Evolutionary conservation across 2,888 invertebrate genomes (phyloP).

Genomic region (Abscondita cerata): DNA sequence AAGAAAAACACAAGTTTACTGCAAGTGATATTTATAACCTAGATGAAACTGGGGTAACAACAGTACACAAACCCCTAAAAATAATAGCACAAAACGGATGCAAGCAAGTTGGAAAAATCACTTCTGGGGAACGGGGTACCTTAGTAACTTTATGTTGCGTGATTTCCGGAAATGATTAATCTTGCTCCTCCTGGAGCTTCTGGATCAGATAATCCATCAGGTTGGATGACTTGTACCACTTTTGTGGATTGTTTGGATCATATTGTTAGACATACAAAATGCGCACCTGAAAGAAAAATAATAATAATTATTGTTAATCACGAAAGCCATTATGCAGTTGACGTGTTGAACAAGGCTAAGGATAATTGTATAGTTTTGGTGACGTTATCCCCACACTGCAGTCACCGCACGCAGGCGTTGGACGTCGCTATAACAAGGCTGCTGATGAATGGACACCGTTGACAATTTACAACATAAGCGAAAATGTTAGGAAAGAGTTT

Average conservation of each 20-base stretch:
- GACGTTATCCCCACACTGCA: slow-evolving; percentile 27
- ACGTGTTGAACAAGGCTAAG: slow-evolving; percentile 30
- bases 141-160: too few species aligned
- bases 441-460: slow-evolving; percentile 6
- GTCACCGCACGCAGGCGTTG: slow-evolving; percentile 25
- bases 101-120: slow-evolving; percentile 51
- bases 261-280: neutral
- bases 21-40: slow-evolving; percentile 39
- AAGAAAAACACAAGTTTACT: neutral
- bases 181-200: slow-evolving; percentile 4
- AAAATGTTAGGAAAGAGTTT: neutral
- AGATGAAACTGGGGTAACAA: slow-evolving; percentile 51
- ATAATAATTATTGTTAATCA: slow-evolving; percentile 25
- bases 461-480: slow-evolving; percentile 2
- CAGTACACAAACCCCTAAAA: slow-evolving; percentile 48
- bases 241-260: slow-evolving; percentile 7
- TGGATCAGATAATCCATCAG: slow-evolving; percentile 5
- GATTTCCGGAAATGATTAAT: slow-evolving; percentile 38
- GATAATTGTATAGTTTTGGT: slow-evolving; percentile 20
- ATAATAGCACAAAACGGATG: slow-evolving; percentile 48
- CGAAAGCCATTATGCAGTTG: slow-evolving; percentile 27
- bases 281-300: slow-evolving; percentile 13
- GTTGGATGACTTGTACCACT: too few species aligned
- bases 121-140: slow-evolving; percentile 48
- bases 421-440: slow-evolving; percentile 21